A percentile compares a stretch with the other conserved stretches of the same genome.
Conservation (phyloP, 2,888 invertebrate genomes). For the Polylopha cassiicola region DNA sequence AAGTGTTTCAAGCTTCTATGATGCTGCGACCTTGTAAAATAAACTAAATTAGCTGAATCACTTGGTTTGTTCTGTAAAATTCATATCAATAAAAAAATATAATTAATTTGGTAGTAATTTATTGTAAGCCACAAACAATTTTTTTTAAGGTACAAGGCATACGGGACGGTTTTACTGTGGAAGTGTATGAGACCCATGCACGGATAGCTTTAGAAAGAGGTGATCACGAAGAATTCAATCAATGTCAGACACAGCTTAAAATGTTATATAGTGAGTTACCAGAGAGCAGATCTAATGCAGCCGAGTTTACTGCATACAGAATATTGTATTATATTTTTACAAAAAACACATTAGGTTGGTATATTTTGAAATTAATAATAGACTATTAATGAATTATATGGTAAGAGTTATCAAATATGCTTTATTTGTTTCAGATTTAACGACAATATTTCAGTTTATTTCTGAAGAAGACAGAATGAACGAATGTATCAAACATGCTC, state of each 20-base stretch:
- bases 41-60: no score
- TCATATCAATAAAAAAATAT: no score
- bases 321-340: conserved; percentile 98
- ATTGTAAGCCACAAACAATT: no score
- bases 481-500: conserved; percentile 89
- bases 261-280: conserved; percentile 92
- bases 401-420: neutral
- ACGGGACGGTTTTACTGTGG: conserved; percentile 95
- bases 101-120: no score
- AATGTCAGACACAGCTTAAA: conserved; percentile 98
- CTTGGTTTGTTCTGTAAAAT: no score
- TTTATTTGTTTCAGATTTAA: conserved; percentile 85
- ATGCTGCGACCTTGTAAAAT: no score
- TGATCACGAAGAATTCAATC: conserved; percentile 99
- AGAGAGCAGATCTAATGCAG: conserved; percentile 81
- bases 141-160: conserved; percentile 92
- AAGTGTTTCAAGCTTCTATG: neutral
- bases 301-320: conserved; percentile 97
- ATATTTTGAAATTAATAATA: conserved; percentile 1
- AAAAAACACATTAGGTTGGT: conserved; percentile 95
- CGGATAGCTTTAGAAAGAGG: conserved; percentile 98
- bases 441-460: conserved; percentile 90
- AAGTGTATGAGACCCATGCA: conserved; percentile 99
- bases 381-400: no score
- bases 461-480: conserved; percentile 86